Conservation (phyloP, 2,888 invertebrate genomes). For the Chorisops tibialis region DNA sequence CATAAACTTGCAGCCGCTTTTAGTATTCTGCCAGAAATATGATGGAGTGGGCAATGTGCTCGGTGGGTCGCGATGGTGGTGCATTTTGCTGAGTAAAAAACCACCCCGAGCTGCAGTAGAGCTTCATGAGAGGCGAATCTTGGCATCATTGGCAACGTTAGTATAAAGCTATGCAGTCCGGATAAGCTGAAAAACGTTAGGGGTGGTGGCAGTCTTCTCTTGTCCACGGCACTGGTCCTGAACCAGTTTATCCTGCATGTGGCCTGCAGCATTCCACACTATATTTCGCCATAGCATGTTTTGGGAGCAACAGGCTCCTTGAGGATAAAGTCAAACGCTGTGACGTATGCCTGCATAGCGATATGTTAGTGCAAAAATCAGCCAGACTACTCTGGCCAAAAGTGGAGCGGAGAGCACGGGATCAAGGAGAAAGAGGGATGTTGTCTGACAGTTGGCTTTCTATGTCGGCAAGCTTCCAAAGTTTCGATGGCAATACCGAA, state of each 20-base stretch:
- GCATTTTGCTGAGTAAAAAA: not conserved
- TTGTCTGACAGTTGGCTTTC: conserved; percentile 8
- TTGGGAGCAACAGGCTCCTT: conserved; percentile 24
- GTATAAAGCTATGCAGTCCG: conserved; percentile 11
- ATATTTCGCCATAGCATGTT: not conserved
- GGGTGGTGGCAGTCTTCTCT: not conserved
- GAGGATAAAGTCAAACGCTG: conserved; percentile 11
- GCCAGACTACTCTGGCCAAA: conserved; percentile 15
- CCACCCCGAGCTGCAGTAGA: conserved; percentile 16
- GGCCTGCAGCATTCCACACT: conserved; percentile 21
- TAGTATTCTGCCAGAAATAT: conserved; percentile 1
- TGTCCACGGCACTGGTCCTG: conserved; percentile 5
- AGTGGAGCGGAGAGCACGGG: not conserved
- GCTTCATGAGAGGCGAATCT: conserved; percentile 17
- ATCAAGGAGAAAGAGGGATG: not conserved
- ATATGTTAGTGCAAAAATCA: conserved; percentile 7
- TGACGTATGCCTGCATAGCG: conserved; percentile 6
- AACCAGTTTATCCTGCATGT: conserved; percentile 17
- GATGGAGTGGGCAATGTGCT: not conserved
- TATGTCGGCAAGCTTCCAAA: conserved; percentile 9
- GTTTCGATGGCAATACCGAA: not conserved
- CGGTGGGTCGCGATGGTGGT: not conserved
- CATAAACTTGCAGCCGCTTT: not conserved
- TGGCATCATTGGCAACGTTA: conserved; percentile 21
- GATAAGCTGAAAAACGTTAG: not conserved